Evolutionary conservation across 2,797 vertebrate species (phyloP).

Genomic region (Lycodopsis pacificus): DNA sequence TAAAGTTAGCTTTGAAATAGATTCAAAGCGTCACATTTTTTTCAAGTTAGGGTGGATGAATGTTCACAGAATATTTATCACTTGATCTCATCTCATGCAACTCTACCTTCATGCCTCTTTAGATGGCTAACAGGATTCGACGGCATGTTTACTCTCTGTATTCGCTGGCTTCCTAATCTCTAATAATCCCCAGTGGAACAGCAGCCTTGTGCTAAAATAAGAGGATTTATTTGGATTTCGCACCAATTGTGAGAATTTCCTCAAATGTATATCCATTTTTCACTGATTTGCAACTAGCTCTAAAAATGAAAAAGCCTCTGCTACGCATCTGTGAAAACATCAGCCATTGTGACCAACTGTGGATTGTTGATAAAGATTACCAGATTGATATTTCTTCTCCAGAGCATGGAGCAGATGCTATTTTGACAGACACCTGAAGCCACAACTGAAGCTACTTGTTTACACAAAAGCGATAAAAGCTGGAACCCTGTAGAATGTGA

Average conservation of each 20-base stretch:
- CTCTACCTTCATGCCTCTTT: slow-evolving; percentile 67
- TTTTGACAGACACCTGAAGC: slow-evolving; percentile 11
- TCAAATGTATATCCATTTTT: slow-evolving; percentile 34
- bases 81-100: slow-evolving; percentile 68
- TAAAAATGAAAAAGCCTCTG: slow-evolving; percentile 40
- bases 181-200: slow-evolving; percentile 64
- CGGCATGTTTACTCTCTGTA: slow-evolving; percentile 51
- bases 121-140: slow-evolving; percentile 71
- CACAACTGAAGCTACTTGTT: slow-evolving; percentile 7
- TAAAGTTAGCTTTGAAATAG: slow-evolving; percentile 45
- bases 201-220: slow-evolving; percentile 61
- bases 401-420: slow-evolving; percentile 2
- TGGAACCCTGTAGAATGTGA: slow-evolving; percentile 14
- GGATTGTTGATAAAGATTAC: slow-evolving; percentile 25
- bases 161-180: slow-evolving; percentile 71
- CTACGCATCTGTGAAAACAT: slow-evolving; percentile 23
- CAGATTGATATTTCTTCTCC: slow-evolving; percentile 8
- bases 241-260: slow-evolving; percentile 53
- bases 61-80: slow-evolving; percentile 64
- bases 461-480: slow-evolving; percentile 21
- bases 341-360: slow-evolving; percentile 15
- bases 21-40: slow-evolving; percentile 31
- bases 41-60: slow-evolving; percentile 34
- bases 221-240: slow-evolving; percentile 63
- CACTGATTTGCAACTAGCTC: slow-evolving; percentile 21